phyloP scores from a whole-genome alignment of 2,797 vertebrate genomes.

The Melanotaenia trifasciata region DNA sequence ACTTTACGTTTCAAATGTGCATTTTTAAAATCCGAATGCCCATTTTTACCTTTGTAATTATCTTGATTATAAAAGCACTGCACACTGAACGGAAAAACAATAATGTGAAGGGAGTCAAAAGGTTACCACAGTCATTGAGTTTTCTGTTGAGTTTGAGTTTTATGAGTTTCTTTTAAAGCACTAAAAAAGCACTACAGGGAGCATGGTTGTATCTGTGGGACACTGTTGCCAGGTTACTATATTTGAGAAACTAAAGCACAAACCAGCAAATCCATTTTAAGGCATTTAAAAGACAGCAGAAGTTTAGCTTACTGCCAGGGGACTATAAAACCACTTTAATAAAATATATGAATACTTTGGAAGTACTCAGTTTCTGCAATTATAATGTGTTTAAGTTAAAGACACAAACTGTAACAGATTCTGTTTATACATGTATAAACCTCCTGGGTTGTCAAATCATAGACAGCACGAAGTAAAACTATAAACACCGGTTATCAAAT shows the following conservation, averaged over 20 bases:
- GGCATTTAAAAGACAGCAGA: conserved; percentile 11
- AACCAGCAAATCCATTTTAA: conserved; percentile 12
- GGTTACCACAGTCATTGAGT: conserved; percentile 17
- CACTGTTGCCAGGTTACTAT: conserved; percentile 12
- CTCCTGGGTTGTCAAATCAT: neutral
- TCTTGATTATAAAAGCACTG: conserved; percentile 24
- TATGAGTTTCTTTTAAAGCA: conserved; percentile 3
- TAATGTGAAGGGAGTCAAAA: neutral
- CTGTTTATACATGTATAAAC: neutral
- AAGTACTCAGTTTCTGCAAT: neutral
- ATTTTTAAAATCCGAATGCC: conserved; percentile 3
- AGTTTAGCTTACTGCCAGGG: neutral
- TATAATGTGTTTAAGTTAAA: neutral
- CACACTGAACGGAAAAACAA: neutral
- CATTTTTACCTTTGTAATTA: conserved; percentile 14
- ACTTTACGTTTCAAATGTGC: neutral
- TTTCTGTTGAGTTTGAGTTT: conserved; percentile 13
- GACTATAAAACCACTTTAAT: neutral
- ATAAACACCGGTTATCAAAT: neutral
- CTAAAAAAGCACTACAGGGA: conserved; percentile 7
- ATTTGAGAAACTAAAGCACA: conserved; percentile 13
- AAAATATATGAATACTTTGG: conserved; percentile 1
- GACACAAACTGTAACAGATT: neutral
- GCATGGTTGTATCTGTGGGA: conserved; percentile 4
- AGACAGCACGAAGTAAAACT: neutral